Conservation (phyloP, 37 sponge, comb jelly and placozoan genomes). For the Beroe forskalii region DNA sequence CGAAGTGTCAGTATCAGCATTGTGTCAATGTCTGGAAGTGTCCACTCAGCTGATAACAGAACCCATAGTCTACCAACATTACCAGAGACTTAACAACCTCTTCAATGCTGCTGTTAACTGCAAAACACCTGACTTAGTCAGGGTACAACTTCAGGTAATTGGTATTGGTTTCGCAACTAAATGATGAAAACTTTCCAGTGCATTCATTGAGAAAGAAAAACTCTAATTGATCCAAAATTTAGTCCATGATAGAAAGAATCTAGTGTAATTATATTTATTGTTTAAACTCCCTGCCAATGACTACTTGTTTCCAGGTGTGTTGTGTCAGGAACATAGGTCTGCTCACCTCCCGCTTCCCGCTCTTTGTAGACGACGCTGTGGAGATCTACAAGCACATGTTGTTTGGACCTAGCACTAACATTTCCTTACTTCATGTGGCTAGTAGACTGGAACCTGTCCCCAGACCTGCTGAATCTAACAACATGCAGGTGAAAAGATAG, state of each 20-base stretch:
- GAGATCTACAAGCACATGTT: conserved; percentile 63
- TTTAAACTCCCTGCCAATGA: too few species aligned
- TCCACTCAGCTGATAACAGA: conserved; percentile 17
- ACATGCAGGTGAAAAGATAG: conserved; percentile 33
- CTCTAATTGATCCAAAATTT: too few species aligned
- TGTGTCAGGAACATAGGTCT: conserved; percentile 47
- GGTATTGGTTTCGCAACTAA: too few species aligned
- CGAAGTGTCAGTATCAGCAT: neutral
- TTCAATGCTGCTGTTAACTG: conserved; percentile 41
- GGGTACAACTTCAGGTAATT: conserved; percentile 24
- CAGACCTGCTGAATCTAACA: neutral
- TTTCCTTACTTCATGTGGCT: conserved; percentile 2
- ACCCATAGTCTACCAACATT: conserved; percentile 19
- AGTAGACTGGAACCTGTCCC: conserved; percentile 33
- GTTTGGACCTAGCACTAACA: conserved; percentile 50
- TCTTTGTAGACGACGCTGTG: conserved; percentile 52
- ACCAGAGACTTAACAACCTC: conserved; percentile 44
- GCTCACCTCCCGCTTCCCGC: conserved; percentile 16
- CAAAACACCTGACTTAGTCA: conserved; percentile 33
- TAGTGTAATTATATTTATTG: too few species aligned
- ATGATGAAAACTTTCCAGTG: too few species aligned
- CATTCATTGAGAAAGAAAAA: too few species aligned
- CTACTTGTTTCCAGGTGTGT: conserved; percentile 14
- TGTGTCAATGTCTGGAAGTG: conserved; percentile 55
- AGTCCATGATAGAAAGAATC: too few species aligned